Conservation (phyloP, 2,113 vertebrate species). For the Campylomormyrus numenius region DNA sequence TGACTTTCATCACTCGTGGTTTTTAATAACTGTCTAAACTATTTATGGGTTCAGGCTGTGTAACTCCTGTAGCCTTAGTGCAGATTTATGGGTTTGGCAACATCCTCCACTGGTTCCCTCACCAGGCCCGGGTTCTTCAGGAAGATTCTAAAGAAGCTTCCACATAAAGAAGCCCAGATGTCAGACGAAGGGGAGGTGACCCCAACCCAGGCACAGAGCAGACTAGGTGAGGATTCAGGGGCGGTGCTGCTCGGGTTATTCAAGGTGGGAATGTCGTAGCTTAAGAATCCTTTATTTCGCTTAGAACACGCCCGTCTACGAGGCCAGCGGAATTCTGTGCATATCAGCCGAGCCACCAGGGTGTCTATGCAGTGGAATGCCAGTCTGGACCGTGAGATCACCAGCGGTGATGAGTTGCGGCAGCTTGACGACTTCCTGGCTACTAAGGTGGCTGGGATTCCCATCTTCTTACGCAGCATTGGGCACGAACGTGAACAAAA, state of each 20-base stretch:
- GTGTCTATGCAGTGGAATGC: constrained; percentile 66
- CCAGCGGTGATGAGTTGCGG: constrained; percentile 76
- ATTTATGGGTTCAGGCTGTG: background rate
- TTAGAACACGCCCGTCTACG: background rate
- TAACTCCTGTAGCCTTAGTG: background rate
- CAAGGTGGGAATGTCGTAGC: constrained; percentile 22
- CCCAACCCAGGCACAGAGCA: constrained; percentile 15
- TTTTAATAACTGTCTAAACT: background rate
- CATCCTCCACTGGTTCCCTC: background rate
- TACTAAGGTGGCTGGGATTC: constrained; percentile 68
- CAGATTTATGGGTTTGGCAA: background rate
- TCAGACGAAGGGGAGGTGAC: constrained; percentile 32
- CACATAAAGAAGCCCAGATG: constrained; percentile 18
- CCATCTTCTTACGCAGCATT: background rate
- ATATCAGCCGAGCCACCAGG: constrained; percentile 79
- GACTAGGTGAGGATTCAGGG: constrained; percentile 21
- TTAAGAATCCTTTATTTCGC: background rate
- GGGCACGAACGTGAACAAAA: background rate
- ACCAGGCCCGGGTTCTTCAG: constrained; percentile 49
- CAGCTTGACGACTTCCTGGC: constrained; percentile 89
- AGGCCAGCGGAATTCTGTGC: constrained; percentile 44
- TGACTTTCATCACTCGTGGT: background rate
- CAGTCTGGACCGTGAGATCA: constrained; percentile 71
- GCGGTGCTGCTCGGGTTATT: background rate
- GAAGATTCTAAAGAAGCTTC: constrained; percentile 48